These are phyloP conservation scores for Ispidina picta DNA, from an alignment of 2,797 vertebrate genomes.

Conservation along the genomic window DNA sequence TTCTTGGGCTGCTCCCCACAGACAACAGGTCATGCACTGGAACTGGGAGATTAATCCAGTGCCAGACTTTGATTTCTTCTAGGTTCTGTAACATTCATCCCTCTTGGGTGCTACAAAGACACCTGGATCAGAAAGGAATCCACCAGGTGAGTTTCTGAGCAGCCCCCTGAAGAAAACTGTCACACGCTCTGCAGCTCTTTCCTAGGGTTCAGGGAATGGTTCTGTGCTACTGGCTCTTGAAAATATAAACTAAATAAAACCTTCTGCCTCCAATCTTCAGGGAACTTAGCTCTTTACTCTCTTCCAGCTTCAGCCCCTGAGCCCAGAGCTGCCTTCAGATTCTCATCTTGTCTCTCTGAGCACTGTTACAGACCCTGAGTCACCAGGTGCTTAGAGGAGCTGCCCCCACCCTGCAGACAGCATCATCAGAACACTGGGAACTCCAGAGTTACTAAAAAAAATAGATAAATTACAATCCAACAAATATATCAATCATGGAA, in stretches of 20 bases:
- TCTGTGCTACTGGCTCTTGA: not conserved
- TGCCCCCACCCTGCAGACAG: not conserved
- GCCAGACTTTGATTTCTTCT: not conserved
- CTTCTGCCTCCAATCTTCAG: not conserved
- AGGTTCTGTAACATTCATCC: fast-evolving
- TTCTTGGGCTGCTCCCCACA: not conserved
- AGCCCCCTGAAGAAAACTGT: not conserved
- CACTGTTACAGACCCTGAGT: not conserved
- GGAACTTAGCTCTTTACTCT: not conserved
- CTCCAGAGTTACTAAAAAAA: not conserved
- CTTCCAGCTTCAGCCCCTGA: not conserved
- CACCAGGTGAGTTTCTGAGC: not conserved
- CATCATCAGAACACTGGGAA: not conserved
- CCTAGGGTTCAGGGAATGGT: not conserved
- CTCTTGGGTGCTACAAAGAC: not conserved
- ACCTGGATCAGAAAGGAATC: not conserved
- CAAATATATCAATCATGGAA: not conserved
- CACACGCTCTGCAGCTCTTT: not conserved
- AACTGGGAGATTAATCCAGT: not conserved
- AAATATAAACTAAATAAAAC: not conserved
- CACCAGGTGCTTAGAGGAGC: not conserved
- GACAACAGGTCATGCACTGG: fast-evolving
- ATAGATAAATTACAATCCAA: too few species aligned
- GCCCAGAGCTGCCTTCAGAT: not conserved
- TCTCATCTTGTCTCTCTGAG: not conserved